Evolutionary conservation across 2,113 vertebrate genomes (phyloP).

Genomic region (Pollimyrus isidori): DNA sequence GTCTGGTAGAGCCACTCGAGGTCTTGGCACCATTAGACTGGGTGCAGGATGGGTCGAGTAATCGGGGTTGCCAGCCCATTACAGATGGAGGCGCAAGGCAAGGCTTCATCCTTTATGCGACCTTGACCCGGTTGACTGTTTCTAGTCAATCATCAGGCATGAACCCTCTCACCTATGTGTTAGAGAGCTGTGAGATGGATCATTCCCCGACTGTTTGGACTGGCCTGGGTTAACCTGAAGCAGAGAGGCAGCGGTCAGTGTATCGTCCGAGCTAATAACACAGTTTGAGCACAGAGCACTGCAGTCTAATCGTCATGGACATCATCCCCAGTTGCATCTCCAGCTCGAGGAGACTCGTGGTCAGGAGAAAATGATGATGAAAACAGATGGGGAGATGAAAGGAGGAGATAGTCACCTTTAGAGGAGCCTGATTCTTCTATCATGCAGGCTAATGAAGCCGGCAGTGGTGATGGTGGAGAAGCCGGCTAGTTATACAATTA

Average conservation of each 20-base stretch:
- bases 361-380: background rate
- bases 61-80: conserved; percentile 11
- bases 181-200: background rate
- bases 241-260: background rate
- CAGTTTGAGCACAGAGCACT: background rate
- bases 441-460: background rate
- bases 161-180: background rate
- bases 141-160: conserved; percentile 7
- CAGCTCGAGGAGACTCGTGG: background rate
- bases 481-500: background rate
- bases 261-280: background rate
- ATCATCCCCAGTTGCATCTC: background rate
- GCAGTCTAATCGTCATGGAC: background rate
- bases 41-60: conserved; percentile 24
- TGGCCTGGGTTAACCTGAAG: background rate
- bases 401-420: conserved; percentile 2
- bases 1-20: conserved; percentile 29
- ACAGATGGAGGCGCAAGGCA: background rate
- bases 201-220: background rate
- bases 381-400: background rate
- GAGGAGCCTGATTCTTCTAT: background rate
- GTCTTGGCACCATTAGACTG: conserved; percentile 3
- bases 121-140: conserved; percentile 20
- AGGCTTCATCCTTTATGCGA: conserved; percentile 17
- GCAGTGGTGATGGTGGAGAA: background rate